Base-by-base conservation (phyloP, 2,888 invertebrate species). In the Plusia festucae region DNA sequence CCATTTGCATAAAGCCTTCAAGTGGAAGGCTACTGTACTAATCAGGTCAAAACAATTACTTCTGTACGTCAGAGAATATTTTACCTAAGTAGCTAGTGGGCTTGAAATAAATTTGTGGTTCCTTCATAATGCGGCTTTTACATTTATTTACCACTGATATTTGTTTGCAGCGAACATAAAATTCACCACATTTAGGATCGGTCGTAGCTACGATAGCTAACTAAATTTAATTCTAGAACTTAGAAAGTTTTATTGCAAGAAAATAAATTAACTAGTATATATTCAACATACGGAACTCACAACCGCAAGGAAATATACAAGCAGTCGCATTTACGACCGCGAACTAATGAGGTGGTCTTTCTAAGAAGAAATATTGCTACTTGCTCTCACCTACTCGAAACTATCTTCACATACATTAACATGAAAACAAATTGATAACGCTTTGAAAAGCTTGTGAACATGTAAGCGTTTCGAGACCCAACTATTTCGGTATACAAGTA, bases 401-500 rank as follows among this genome's bases (percentile, higher is more conserved):
- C 40, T n/a, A 40, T 40, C 40, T 40, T 40, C 40, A n/a, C 40
- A n/a, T 40, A 40, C 20, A 49, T 49, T 11, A 20, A 49, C 46
- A 49, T 7, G 18, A 20, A 9, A 51, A 20, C 49, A 16, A 52
- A 52, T 57, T 73, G 68, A 63, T 68, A 49, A 73, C 11, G 24
- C 16, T 49, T 46, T 46, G 46, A n/a, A 32, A n/a, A 27, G 22
- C 27, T 34, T 49, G 16, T 51, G 54, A 53, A 55, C 44, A n/a
- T 15, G 20, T 34, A 71, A 57, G 30, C 75, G 60, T 60, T 18
- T 52, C 60, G 49, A 65, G 65, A 54, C 32, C 40, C 46, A 70
- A 58, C n/a, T 54, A 56, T 62, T 44, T 53, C 24, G 1, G 27
- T 20, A 40, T 16, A 59, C 32, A 69, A 68, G 27, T 53, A 40